phyloP scores from a whole-genome alignment of 2,888 invertebrate species.

The Torymus texanus region DNA sequence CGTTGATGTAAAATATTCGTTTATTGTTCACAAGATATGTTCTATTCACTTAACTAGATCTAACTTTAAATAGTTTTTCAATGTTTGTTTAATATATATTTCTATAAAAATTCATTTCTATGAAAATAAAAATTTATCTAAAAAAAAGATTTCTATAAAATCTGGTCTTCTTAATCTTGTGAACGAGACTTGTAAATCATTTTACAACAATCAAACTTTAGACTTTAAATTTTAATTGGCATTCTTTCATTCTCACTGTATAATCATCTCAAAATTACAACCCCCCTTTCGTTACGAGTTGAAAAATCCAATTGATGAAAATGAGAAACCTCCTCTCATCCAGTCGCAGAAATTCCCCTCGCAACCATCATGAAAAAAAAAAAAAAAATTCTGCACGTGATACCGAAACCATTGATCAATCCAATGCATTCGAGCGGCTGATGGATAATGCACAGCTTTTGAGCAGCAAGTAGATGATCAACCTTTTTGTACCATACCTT shows the following conservation, averaged over 20 bases:
- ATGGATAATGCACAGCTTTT: constrained; percentile 55
- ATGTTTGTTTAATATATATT: too few relatives aligned
- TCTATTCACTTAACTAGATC: too few relatives aligned
- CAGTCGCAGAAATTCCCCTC: constrained; percentile 25
- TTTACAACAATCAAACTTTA: not conserved
- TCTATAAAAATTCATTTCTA: too few relatives aligned
- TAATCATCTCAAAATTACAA: constrained; percentile 1
- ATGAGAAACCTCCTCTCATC: constrained; percentile 13
- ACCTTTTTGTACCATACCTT: constrained; percentile 18
- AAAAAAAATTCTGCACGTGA: constrained; percentile 44
- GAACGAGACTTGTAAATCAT: not conserved
- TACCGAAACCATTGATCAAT: constrained; percentile 28
- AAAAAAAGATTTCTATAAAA: too few relatives aligned
- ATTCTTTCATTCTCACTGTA: not conserved
- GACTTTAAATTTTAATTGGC: not conserved
- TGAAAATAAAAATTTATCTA: too few relatives aligned
- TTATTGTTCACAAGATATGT: not conserved
- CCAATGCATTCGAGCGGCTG: constrained; percentile 49
- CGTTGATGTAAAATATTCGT: not conserved
- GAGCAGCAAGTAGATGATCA: constrained; percentile 49
- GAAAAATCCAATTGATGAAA: too few relatives aligned
- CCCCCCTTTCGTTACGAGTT: constrained; percentile 14
- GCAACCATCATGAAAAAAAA: constrained; percentile 26
- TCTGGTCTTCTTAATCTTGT: too few relatives aligned
- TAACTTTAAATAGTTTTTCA: too few relatives aligned